phyloP scores from a whole-genome alignment of 2,888 invertebrate species.

The Brenthis daphne region DNA sequence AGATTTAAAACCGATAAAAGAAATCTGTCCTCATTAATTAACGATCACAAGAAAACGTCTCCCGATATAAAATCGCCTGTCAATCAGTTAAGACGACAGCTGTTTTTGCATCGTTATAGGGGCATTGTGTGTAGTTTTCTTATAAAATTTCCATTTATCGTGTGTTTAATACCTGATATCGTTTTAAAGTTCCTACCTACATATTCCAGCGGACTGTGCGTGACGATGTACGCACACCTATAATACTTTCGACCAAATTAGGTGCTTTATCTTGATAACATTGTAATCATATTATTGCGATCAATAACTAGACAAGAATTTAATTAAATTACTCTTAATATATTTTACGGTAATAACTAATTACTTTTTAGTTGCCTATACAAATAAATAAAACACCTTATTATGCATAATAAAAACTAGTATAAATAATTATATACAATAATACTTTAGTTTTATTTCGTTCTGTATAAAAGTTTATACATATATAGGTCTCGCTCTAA shows the following conservation, averaged over 20 bases:
- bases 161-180: slow-evolving; percentile 16
- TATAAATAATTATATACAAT: background rate
- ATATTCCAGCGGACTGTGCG: slow-evolving; percentile 3
- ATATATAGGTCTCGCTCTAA: slow-evolving; percentile 37
- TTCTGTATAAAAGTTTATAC: slow-evolving; percentile 1
- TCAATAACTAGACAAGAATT: too few relatives aligned
- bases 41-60: slow-evolving; percentile 3
- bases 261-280: background rate
- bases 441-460: background rate
- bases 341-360: too few relatives aligned
- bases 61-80: slow-evolving; percentile 6
- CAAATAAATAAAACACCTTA: too few relatives aligned
- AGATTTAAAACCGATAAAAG: background rate
- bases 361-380: too few relatives aligned
- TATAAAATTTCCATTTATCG: slow-evolving; percentile 25
- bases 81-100: slow-evolving; percentile 6
- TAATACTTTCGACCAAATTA: slow-evolving; percentile 13
- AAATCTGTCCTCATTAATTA: slow-evolving; percentile 3
- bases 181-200: background rate
- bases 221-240: slow-evolving; percentile 6
- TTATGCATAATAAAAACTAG: background rate
- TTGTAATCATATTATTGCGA: background rate
- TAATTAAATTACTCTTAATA: background rate
- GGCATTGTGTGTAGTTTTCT: slow-evolving; percentile 3
- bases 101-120: slow-evolving; percentile 9